Evolutionary conservation across 1,140 invertebrate genomes (phyloP).

Genomic region (Zaprionus taronus): DNA sequence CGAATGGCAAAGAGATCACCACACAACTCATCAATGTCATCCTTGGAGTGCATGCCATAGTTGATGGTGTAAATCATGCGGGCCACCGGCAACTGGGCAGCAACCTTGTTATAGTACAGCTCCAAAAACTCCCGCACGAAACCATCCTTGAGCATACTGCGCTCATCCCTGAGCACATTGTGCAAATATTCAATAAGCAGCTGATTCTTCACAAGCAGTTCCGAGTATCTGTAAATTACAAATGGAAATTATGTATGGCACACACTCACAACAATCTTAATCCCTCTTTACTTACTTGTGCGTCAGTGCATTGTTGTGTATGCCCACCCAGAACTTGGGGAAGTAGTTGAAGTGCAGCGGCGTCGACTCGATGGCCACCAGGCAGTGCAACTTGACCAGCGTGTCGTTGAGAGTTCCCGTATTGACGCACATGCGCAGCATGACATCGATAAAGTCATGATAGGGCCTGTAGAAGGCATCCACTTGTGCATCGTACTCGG

Average conservation of each 20-base stretch:
- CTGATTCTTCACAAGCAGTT: conserved; percentile 75
- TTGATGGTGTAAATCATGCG: conserved; percentile 83
- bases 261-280: background rate
- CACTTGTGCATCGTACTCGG: conserved; percentile 91
- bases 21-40: conserved; percentile 82
- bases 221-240: conserved; percentile 63
- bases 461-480: conserved; percentile 92
- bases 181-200: conserved; percentile 80
- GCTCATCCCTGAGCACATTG: conserved; percentile 74
- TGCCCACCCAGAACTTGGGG: conserved; percentile 84
- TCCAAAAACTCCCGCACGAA: conserved; percentile 81
- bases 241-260: too few relatives aligned
- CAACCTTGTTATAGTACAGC: conserved; percentile 81
- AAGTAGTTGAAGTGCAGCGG: conserved; percentile 83
- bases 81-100: conserved; percentile 73
- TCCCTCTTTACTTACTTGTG: conserved; percentile 73
- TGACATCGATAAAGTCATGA: conserved; percentile 93
- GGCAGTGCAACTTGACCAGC: conserved; percentile 77
- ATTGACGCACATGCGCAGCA: conserved; percentile 93
- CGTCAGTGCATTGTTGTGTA: conserved; percentile 81
- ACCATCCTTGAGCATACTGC: conserved; percentile 77
- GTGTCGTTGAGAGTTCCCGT: conserved; percentile 82
- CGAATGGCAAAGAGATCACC: conserved; percentile 84
- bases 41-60: conserved; percentile 82
- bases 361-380: conserved; percentile 82